Evolutionary conservation across 2,888 invertebrate species (phyloP).

Genomic region (Crepidodera aurea): DNA sequence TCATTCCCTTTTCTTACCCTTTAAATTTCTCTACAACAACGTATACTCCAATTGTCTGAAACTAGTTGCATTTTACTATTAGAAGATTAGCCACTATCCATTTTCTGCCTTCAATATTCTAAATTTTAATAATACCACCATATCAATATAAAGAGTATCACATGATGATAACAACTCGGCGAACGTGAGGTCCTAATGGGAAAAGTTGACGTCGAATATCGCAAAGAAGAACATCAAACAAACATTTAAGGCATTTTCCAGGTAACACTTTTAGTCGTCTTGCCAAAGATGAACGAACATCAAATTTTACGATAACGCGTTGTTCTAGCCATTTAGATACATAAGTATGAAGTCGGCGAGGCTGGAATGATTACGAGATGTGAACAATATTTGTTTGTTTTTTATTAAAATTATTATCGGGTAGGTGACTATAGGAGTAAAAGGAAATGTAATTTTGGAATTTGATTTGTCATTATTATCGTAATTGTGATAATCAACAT

Average conservation of each 20-base stretch:
- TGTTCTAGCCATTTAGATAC: conserved; percentile 46
- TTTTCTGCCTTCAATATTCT: neutral
- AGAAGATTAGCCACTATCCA: neutral
- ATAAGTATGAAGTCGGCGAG: neutral
- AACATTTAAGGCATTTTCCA: conserved; percentile 40
- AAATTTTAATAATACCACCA: neutral
- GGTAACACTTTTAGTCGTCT: conserved; percentile 38
- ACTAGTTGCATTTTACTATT: too few relatives aligned
- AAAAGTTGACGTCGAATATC: conserved; percentile 31
- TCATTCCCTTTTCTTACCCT: too few relatives aligned
- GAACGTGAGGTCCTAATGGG: conserved; percentile 14
- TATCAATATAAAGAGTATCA: conserved; percentile 1
- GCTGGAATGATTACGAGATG: too few relatives aligned
- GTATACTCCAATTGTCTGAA: too few relatives aligned
- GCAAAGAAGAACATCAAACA: conserved; percentile 36
- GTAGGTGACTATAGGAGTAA: too few relatives aligned
- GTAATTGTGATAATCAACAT: too few relatives aligned
- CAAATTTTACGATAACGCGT: conserved; percentile 46
- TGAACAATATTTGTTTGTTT: too few relatives aligned
- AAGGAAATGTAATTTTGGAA: too few relatives aligned
- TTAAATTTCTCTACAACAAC: too few relatives aligned
- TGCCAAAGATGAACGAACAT: conserved; percentile 42
- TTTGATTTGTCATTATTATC: too few relatives aligned
- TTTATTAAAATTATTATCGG: too few relatives aligned
- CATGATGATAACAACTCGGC: conserved; percentile 3